Evolutionary conservation across 1,140 invertebrate species (phyloP).

Genomic region (Cydia fagiglandana): DNA sequence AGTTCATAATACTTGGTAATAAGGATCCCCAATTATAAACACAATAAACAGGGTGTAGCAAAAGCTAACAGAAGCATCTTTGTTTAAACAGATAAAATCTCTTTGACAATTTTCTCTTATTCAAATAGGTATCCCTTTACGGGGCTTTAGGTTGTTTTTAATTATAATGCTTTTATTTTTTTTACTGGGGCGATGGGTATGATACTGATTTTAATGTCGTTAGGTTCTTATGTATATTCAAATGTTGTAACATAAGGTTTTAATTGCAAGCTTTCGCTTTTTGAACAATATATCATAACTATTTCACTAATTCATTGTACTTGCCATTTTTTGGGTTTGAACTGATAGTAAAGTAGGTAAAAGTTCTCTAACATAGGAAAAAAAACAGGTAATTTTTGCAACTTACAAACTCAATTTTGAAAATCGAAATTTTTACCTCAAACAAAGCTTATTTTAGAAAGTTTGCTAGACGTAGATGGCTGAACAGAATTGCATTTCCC

Average conservation of each 20-base stretch:
- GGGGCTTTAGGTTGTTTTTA: constrained; percentile 64
- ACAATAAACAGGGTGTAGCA: constrained; percentile 54
- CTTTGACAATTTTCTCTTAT: constrained; percentile 78
- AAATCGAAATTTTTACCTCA: no score
- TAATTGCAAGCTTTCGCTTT: neutral
- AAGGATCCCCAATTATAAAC: constrained; percentile 33
- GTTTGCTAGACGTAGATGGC: no score
- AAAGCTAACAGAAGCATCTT: constrained; percentile 72
- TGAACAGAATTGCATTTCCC: neutral
- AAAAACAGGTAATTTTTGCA: no score
- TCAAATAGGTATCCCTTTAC: constrained; percentile 72
- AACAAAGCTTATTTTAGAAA: no score
- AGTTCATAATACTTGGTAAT: neutral
- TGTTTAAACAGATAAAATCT: constrained; percentile 77
- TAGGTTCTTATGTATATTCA: neutral
- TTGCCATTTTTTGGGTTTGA: no score
- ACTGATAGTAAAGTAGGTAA: no score
- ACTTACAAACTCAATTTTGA: no score
- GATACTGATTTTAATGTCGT: constrained; percentile 10
- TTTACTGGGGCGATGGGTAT: neutral
- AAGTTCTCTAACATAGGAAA: no score
- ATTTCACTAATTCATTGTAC: no score
- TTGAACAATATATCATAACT: neutral
- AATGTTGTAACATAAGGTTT: constrained; percentile 3
- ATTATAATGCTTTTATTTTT: constrained; percentile 55